phyloP scores from a whole-genome alignment of 2,113 vertebrate species.

The Anarhynchus alexandrinus region DNA sequence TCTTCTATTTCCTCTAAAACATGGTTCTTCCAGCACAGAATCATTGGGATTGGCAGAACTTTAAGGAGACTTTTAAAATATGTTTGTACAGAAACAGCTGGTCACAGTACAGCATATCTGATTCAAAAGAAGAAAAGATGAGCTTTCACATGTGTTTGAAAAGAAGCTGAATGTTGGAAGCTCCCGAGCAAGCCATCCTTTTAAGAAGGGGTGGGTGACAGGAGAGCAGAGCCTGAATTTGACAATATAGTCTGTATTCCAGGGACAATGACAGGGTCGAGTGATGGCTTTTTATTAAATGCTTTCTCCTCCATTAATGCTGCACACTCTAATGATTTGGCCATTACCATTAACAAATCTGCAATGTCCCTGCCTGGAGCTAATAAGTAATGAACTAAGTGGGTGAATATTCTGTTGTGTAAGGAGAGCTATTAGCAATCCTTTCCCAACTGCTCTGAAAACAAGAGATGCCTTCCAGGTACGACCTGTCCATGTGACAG shows the following conservation, averaged over 20 bases:
- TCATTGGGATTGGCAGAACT: not conserved
- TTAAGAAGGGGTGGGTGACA: not conserved
- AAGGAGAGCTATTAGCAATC: conserved; percentile 61
- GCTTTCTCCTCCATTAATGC: conserved; percentile 66
- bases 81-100: not conserved
- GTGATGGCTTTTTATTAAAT: conserved; percentile 55
- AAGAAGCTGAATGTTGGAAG: not conserved
- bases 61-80: not conserved
- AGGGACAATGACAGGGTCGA: conserved; percentile 15
- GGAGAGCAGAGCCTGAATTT: conserved; percentile 9
- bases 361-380: conserved; percentile 69
- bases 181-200: not conserved
- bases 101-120: not conserved
- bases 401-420: conserved; percentile 63
- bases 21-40: not conserved
- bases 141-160: not conserved
- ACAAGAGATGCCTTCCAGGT: conserved; percentile 70
- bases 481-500: conserved; percentile 20
- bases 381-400: conserved; percentile 70
- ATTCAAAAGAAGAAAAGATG: not conserved
- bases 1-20: not conserved
- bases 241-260: not conserved
- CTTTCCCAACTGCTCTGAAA: conserved; percentile 61
- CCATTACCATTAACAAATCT: conserved; percentile 66
- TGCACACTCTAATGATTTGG: conserved; percentile 56